Evolutionary conservation across 2,113 vertebrate genomes (phyloP), one percentile per base, ranked within the genome.

Genomic region (Melanostigma gelatinosum): DNA sequence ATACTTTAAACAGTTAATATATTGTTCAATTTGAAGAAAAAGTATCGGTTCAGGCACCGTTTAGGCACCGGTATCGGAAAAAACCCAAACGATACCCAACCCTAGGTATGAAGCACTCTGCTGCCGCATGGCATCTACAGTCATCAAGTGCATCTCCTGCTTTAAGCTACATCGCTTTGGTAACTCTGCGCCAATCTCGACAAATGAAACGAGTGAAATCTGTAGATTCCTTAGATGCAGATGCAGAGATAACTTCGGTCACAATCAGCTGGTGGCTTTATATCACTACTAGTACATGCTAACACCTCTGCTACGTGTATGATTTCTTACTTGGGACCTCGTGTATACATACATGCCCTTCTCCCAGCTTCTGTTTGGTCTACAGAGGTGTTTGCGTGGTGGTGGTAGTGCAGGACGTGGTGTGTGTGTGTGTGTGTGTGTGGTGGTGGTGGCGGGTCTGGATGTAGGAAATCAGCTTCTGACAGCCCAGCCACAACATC

Each of bases 401-500:
- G 46, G 40, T 69, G 72, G 44, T 9, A 18, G 77, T 75, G 61
- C 55, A 68, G 75, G 44, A 70, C 70, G 22, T 42, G 22, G 68
- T 52, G 63, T 55, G 46, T 67, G 20, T 62, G 67, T 27, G 42
- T 24, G 63, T 42, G 38, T 54, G 29, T 16, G 48, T 24, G 13
- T 6, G 46, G 22, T 20, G 27, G 27, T 20, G 29, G 65, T 16
- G 55, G 55, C 2, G 29, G 69, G 34, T 65, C 58, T 63, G 69
- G 58, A 80, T 85, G 64, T 66, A 70, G 81, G 29, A 83, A 83
- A 77, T 85, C 68, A 58, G 78, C 65, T 65, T 27, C 77, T 75
- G 72, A 91, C 86, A 85, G 67, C 42, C 65, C 72, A 62, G 80
- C 78, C 75, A 72, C 77, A 85, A 79, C 84, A 87, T 70, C 90